Percentiles rank a stretch among this genome's conserved stretches.
Evolutionary conservation across 30 jellyfish, hydroid and myxozoan species (phyloP).

Genomic region (Turritopsis rubra): DNA sequence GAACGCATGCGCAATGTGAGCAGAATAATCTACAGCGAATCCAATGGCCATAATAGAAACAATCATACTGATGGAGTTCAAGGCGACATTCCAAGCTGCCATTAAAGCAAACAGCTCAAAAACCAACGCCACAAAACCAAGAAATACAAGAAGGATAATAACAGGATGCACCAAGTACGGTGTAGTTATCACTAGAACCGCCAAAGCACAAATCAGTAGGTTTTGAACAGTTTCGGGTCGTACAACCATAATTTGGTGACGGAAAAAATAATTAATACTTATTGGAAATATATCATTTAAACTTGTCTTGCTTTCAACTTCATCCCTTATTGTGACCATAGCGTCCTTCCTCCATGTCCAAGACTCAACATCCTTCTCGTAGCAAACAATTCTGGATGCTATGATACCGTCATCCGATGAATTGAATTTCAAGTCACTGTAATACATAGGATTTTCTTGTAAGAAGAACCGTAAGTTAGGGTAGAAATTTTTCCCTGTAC

Average conservation of each 20-base stretch:
- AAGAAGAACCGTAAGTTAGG: background rate
- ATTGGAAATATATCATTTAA: background rate
- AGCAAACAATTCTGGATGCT: conserved; percentile 13
- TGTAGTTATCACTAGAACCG: conserved; percentile 14
- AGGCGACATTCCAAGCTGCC: conserved; percentile 35
- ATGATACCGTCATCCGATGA: background rate
- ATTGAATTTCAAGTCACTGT: background rate
- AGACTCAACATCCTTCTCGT: background rate
- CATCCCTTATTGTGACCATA: conserved; percentile 10
- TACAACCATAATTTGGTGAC: conserved; percentile 11
- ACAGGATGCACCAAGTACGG: conserved; percentile 33
- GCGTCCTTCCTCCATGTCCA: conserved; percentile 2
- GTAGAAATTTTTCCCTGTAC: background rate
- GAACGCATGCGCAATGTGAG: conserved; percentile 46
- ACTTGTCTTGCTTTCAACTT: background rate
- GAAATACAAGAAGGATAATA: background rate
- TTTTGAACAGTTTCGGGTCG: conserved; percentile 9
- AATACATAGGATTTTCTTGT: background rate
- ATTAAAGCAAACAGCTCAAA: conserved; percentile 28
- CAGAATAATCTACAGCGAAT: conserved; percentile 37
- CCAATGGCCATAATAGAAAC: conserved; percentile 28
- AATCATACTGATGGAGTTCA: conserved; percentile 31
- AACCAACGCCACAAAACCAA: conserved; percentile 23
- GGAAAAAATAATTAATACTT: background rate
- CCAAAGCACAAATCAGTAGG: conserved; percentile 10